These are phyloP conservation scores for Fukomys damarensis DNA, from an alignment of 2,113 vertebrate genomes.

Conservation along the genomic window DNA sequence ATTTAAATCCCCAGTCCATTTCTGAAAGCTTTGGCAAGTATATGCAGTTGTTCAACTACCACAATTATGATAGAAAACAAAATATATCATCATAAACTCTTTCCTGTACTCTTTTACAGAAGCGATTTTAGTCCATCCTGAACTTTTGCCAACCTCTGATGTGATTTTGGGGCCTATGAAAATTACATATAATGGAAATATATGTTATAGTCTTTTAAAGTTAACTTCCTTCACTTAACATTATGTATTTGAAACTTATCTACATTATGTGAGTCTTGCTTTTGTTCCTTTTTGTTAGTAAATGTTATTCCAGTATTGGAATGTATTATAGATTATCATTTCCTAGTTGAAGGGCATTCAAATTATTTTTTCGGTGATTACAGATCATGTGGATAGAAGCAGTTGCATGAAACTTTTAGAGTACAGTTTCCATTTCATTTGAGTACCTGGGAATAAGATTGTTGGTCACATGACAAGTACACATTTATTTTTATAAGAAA, in stretches of 20 bases:
- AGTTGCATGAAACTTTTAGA: neutral
- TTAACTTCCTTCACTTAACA: neutral
- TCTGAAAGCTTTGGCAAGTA: too few relatives aligned
- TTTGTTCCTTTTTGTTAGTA: neutral
- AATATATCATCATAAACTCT: neutral
- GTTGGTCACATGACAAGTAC: neutral
- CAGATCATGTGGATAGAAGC: neutral
- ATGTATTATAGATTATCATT: neutral
- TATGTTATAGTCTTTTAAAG: neutral
- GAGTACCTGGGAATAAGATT: neutral
- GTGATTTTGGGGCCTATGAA: neutral
- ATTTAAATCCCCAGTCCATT: too few relatives aligned
- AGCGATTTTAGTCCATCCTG: neutral
- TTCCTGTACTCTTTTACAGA: neutral
- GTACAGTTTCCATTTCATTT: neutral
- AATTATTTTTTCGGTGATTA: neutral
- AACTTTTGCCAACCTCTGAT: neutral
- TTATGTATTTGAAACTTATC: neutral
- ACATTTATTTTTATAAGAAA: neutral
- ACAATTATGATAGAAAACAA: neutral
- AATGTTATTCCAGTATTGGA: neutral
- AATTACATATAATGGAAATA: neutral
- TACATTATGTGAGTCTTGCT: neutral
- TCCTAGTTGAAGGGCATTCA: neutral
- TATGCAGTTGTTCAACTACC: neutral